phyloP scores from a whole-genome alignment of 2,797 vertebrate genomes.

The Tamandua tetradactyla region DNA sequence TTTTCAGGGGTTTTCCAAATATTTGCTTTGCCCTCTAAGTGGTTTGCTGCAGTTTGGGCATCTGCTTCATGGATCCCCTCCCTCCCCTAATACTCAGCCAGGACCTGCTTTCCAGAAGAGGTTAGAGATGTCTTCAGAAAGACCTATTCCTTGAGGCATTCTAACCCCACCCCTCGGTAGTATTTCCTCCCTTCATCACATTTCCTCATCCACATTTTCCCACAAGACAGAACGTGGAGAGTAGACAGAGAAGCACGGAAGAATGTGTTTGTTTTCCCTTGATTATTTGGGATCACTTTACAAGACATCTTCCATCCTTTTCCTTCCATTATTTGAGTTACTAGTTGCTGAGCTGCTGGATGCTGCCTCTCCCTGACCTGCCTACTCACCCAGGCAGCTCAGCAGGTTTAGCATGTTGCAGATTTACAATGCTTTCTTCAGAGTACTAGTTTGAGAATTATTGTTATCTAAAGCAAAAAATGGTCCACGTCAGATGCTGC shows the following conservation, averaged over 20 bases:
- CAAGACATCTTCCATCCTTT: background rate
- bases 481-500: background rate
- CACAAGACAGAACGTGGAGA: background rate
- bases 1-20: slow-evolving; percentile 2
- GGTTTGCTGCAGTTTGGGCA: background rate
- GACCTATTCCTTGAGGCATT: background rate
- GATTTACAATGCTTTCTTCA: background rate
- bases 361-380: background rate
- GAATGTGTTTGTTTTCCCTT: background rate
- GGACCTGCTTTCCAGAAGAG: background rate
- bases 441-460: background rate
- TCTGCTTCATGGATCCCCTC: background rate
- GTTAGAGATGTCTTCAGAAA: background rate
- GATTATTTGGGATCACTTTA: background rate
- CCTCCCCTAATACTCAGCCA: background rate
- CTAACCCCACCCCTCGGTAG: too few relatives aligned
- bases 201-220: background rate
- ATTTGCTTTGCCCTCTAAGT: background rate
- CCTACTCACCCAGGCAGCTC: background rate
- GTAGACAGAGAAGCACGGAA: background rate
- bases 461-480: background rate
- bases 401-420: background rate
- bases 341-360: background rate
- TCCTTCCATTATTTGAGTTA: background rate
- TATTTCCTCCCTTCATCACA: background rate